A percentile compares a stretch with the other conserved stretches of the same genome.
Evolutionary conservation across 2,888 invertebrate genomes (phyloP).

Genomic region (Dolichomitus sp.): DNA sequence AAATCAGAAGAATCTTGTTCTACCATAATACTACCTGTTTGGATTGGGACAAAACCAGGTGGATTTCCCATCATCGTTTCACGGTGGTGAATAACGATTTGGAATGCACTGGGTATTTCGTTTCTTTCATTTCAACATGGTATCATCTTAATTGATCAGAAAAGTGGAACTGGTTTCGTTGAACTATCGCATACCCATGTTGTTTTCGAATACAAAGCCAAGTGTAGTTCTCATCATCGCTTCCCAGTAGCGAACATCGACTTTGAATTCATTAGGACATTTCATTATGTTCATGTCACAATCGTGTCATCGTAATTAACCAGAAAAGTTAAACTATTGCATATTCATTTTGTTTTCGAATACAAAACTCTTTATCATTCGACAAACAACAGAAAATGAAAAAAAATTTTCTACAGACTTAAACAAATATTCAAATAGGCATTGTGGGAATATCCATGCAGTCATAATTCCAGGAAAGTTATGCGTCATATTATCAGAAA

Average conservation of each 20-base stretch:
- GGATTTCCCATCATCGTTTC: conserved; percentile 44
- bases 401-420: background rate
- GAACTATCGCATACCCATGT: conserved; percentile 15
- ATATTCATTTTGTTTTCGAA: background rate
- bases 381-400: background rate
- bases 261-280: too few relatives aligned
- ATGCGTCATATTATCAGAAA: too few relatives aligned
- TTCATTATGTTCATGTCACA: too few relatives aligned
- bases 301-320: too few relatives aligned
- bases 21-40: conserved; percentile 49
- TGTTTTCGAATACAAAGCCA: background rate
- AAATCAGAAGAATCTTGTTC: conserved; percentile 52
- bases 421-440: background rate
- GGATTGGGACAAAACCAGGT: conserved; percentile 52
- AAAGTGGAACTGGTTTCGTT: conserved; percentile 38
- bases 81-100: conserved; percentile 20
- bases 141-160: conserved; percentile 14
- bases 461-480: background rate
- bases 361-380: background rate
- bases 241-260: too few relatives aligned
- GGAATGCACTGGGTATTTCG: conserved; percentile 38
- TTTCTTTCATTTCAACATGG: conserved; percentile 43
- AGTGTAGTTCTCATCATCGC: too few relatives aligned
- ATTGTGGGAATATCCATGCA: background rate
- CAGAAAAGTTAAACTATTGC: background rate